A percentile compares a stretch with the other conserved stretches of the same genome.
phyloP scores from a whole-genome alignment of 1,140 invertebrate genomes.

The Neodiprion fabricii region DNA sequence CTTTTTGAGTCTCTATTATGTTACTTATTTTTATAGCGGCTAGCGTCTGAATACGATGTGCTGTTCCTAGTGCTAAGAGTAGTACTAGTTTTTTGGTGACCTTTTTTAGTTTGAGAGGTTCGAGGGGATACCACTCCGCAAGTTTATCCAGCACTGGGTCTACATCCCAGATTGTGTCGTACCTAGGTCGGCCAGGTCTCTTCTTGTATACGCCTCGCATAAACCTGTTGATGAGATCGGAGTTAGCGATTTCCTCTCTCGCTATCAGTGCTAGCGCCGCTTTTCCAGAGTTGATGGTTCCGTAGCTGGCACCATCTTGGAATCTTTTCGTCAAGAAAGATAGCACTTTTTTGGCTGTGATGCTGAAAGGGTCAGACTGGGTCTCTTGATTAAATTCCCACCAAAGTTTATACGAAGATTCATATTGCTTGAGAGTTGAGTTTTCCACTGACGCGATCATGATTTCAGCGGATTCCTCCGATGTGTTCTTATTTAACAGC shows the following conservation, averaged over 20 bases:
- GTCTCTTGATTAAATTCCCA: slow-evolving; percentile 13
- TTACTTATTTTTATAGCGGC: slow-evolving; percentile 26
- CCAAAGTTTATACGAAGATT: slow-evolving; percentile 14
- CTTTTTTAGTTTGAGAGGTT: slow-evolving; percentile 17
- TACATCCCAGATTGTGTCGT: slow-evolving; percentile 21
- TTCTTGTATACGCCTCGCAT: slow-evolving; percentile 18
- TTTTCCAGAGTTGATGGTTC: slow-evolving; percentile 20
- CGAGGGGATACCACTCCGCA: background rate
- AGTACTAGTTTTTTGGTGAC: slow-evolving; percentile 25
- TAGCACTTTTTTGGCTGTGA: slow-evolving; percentile 10
- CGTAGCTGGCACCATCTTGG: slow-evolving; percentile 17
- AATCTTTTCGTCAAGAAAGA: slow-evolving; percentile 15
- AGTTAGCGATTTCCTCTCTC: background rate
- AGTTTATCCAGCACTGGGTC: slow-evolving; percentile 14
- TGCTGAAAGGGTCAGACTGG: slow-evolving; percentile 2
- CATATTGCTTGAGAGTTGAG: slow-evolving; percentile 26
- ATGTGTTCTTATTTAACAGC: slow-evolving; percentile 12
- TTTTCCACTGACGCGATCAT: slow-evolving; percentile 13
- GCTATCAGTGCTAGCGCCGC: slow-evolving; percentile 19
- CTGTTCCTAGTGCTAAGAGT: slow-evolving; percentile 26
- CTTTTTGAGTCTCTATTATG: slow-evolving; percentile 18
- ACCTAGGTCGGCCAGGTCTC: slow-evolving; percentile 13
- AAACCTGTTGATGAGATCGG: slow-evolving; percentile 17
- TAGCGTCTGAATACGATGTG: slow-evolving; percentile 30
- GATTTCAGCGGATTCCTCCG: slow-evolving; percentile 13